Base-by-base conservation (phyloP, 2,113 vertebrate genomes). In the Oostethus manadensis region DNA sequence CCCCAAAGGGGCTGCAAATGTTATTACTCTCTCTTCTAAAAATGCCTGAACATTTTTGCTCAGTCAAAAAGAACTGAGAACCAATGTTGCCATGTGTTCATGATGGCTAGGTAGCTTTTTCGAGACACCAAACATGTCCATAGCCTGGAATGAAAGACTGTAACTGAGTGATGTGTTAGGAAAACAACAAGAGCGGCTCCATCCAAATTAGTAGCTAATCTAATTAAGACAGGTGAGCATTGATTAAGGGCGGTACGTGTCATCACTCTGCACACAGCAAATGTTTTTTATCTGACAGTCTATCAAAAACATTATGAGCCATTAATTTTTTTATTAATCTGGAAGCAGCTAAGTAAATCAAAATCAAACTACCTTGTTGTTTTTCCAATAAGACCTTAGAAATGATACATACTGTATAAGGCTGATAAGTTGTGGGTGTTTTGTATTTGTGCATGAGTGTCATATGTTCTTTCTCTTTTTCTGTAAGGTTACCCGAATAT, bases 401-500 rank as follows among this genome's bases (percentile, higher is more conserved):
- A 62, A 57, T 43, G 55, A 14, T 21, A 40, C 35, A 51, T 22
- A 3, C 44, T 40, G n/a, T 20, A 38, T 56, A 47, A 33, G 1
- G 47, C 40, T 60, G 33, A 35, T 29, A 46, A 56, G 60, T 21
- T 38, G 15, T 55, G 53, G 51, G 29, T 54, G 51, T 40, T 40
- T 21, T 21, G 9, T 55, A 8, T 40, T 18, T 20, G 14, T 54
- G 29, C 20, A 55, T 21, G 11, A 13, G n/a, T 59, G 40, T 69
- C n/a, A 58, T 21, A 16, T 59, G 16, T 58, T 51, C 13, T 29
- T 60, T 59, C 59, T 56, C 3, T 44, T 13, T 61, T 56, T 81
- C 61, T 83, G 62, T 75, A 87, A 98, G 96, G 95, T 91, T 99
- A 99, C 85, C 97, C 96, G 49, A 99, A 98, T 88, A 99, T 99